Conservation (phyloP, 30 jellyfish, hydroid and myxozoan species). For the Nemopilema nomurai region DNA sequence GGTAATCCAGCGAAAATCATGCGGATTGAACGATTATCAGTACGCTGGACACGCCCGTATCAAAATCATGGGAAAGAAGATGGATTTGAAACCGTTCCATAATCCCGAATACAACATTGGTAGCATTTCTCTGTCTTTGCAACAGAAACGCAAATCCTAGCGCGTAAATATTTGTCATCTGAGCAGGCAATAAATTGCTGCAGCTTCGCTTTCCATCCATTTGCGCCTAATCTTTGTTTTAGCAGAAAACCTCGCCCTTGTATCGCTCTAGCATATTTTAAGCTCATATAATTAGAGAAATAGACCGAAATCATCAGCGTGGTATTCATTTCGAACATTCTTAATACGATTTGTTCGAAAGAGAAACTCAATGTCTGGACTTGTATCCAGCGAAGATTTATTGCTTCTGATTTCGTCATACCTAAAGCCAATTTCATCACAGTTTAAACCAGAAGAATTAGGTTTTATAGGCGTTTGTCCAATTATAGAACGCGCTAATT, state of each 20-base stretch:
- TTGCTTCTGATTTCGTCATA: no score
- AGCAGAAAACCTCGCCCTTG: not conserved
- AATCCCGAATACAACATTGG: not conserved
- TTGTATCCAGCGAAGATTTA: no score
- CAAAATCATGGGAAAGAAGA: slow-evolving; percentile 5
- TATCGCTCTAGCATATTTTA: not conserved
- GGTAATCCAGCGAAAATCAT: slow-evolving; percentile 4
- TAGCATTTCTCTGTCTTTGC: not conserved
- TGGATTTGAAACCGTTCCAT: not conserved
- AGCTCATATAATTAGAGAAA: no score
- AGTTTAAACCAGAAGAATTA: no score
- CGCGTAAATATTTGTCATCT: not conserved
- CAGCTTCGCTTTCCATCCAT: not conserved
- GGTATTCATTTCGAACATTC: no score
- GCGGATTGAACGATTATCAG: not conserved
- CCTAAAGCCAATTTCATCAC: no score
- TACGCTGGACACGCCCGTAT: slow-evolving; percentile 13
- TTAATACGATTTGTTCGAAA: no score
- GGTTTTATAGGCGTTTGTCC: no score
- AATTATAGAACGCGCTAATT: no score
- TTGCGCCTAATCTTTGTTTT: not conserved
- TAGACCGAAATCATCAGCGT: no score
- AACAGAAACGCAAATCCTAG: not conserved
- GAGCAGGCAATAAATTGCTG: not conserved
- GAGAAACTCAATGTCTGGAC: no score